Percentiles rank a stretch among this genome's conserved stretches.
These are phyloP conservation scores for Meiosimyza platycephala DNA, from an alignment of 2,888 invertebrate species.

Conservation along the genomic window DNA sequence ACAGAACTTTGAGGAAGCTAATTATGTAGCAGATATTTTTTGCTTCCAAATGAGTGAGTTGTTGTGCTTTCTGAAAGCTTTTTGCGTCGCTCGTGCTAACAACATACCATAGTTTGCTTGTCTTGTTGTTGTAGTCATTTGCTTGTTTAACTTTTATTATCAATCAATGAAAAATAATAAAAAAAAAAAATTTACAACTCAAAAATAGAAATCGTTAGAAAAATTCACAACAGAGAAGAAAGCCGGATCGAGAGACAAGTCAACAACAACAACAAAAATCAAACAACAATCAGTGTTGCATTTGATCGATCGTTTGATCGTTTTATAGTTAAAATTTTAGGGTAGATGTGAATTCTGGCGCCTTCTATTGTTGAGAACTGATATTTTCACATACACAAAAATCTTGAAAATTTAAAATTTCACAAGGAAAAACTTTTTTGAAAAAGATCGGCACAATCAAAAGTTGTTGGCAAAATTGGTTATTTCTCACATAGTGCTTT, in stretches of 20 bases:
- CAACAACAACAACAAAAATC: slow-evolving; percentile 11
- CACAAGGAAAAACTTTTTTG: too few relatives aligned
- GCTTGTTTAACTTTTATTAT: slow-evolving; percentile 62
- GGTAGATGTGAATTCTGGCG: too few relatives aligned
- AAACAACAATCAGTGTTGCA: slow-evolving; percentile 10
- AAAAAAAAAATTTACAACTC: slow-evolving; percentile 16
- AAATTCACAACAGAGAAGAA: neutral
- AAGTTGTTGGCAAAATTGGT: too few relatives aligned
- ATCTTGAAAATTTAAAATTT: too few relatives aligned
- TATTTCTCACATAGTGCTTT: too few relatives aligned
- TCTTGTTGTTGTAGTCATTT: slow-evolving; percentile 43
- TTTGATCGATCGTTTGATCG: slow-evolving; percentile 18
- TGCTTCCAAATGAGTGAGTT: too few relatives aligned
- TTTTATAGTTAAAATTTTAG: neutral
- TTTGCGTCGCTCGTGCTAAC: slow-evolving; percentile 10
- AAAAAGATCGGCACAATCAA: too few relatives aligned
- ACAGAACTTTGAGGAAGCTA: too few relatives aligned
- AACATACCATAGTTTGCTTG: neutral
- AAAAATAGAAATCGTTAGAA: slow-evolving; percentile 40
- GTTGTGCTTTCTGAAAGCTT: too few relatives aligned
- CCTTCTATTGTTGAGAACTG: too few relatives aligned
- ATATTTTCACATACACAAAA: too few relatives aligned
- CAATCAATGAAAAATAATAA: slow-evolving; percentile 47
- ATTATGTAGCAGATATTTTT: too few relatives aligned
- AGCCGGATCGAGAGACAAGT: neutral